Evolutionary conservation across 2,797 vertebrate species (phyloP).

Genomic region (Acanthurus tractus): DNA sequence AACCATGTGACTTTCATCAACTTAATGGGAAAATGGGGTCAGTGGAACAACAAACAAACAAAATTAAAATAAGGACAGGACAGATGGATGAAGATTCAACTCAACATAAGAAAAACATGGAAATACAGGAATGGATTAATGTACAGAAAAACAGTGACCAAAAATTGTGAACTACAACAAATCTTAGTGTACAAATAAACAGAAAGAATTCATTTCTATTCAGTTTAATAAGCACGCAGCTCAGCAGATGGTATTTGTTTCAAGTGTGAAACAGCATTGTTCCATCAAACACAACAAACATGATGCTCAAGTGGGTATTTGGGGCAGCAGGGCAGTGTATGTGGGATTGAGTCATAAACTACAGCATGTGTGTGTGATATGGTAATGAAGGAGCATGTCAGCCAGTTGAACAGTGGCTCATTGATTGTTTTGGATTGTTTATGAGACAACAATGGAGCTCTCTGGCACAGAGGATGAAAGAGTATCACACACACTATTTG

Average conservation of each 20-base stretch:
- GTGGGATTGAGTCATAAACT: no score
- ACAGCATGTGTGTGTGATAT: no score
- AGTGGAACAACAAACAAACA: neutral
- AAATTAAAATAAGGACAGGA: neutral
- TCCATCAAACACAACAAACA: neutral
- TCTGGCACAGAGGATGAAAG: no score
- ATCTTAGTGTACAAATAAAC: neutral
- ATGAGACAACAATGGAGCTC: no score
- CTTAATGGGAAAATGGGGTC: neutral
- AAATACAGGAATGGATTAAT: neutral
- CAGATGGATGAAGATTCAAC: neutral
- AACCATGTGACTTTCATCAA: neutral
- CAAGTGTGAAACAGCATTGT: neutral
- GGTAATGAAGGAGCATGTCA: no score
- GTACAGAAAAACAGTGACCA: neutral
- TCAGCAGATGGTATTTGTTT: conserved; percentile 3
- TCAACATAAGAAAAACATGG: conserved; percentile 2
- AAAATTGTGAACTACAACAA: neutral
- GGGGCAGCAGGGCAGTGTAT: no score
- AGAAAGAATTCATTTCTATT: neutral
- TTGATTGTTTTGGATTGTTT: no score
- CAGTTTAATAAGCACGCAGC: neutral
- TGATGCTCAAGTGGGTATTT: no score
- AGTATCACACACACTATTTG: no score
- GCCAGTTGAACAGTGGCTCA: no score